These are phyloP conservation scores for Clistopyga incitator DNA, from an alignment of 2,888 invertebrate genomes.

Conservation along the genomic window DNA sequence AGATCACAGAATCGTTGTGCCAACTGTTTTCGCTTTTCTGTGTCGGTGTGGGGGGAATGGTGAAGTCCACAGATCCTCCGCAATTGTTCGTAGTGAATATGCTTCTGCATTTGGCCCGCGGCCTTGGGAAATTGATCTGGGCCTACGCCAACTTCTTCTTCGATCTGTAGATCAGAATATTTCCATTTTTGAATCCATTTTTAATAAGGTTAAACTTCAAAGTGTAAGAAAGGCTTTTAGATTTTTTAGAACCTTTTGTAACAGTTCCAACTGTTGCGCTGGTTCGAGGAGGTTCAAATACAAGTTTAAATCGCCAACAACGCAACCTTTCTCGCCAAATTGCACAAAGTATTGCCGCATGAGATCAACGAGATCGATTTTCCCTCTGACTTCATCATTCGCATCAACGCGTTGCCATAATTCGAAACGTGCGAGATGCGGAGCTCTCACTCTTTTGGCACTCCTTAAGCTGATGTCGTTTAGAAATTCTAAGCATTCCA, in stretches of 20 bases:
- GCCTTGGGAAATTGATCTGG: constrained; percentile 80
- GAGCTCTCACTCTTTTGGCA: constrained; percentile 88
- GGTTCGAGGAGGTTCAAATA: constrained; percentile 90
- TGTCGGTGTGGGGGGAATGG: constrained; percentile 80
- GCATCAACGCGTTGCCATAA: constrained; percentile 86
- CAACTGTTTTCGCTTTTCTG: constrained; percentile 75
- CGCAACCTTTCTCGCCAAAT: constrained; percentile 95
- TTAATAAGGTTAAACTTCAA: too few species aligned
- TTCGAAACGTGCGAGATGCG: constrained; percentile 93
- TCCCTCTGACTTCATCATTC: constrained; percentile 82
- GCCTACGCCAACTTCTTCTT: constrained; percentile 80
- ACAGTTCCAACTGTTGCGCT: constrained; percentile 87
- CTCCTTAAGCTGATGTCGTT: constrained; percentile 77
- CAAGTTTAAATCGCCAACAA: constrained; percentile 92
- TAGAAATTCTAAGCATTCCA: constrained; percentile 82
- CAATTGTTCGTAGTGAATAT: constrained; percentile 91
- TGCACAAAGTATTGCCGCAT: constrained; percentile 91
- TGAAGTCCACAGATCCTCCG: constrained; percentile 90
- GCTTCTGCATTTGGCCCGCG: constrained; percentile 91
- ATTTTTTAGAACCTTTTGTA: constrained; percentile 74
- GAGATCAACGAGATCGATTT: constrained; percentile 86
- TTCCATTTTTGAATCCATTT: background rate
- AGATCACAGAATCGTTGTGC: constrained; percentile 78
- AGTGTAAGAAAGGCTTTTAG: background rate
- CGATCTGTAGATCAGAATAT: constrained; percentile 73